Base-by-base conservation (phyloP, 2,113 vertebrate genomes). In the Marmota monax region DNA sequence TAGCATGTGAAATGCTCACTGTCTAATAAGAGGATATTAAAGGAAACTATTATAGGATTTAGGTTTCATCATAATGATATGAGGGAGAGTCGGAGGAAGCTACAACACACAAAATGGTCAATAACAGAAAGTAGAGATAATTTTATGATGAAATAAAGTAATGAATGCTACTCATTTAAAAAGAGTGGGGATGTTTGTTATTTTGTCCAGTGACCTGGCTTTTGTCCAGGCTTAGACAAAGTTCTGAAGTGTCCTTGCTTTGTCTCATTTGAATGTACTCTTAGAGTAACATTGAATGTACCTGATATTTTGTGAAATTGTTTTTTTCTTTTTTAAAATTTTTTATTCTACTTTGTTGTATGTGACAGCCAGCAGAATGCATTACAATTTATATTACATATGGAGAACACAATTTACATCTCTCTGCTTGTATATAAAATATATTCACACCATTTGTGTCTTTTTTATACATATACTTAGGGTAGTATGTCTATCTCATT, bases 31-130 rank as follows among this genome's bases (percentile, higher is more conserved):
- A 94, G 5, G 7, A 0, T 67, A 7, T 63, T 56, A 48, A 85
- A 53, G 45, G 29, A 48, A 83, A 72, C 20, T 42, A 22, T 16
- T 25, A 17, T 29, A 6, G 39, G 32, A 53, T 82, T 93, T 94
- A 4, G 32, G 34, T 63, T 78, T 51, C 83, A 27, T 5, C n/a
- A 58, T 7, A 22, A 6, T 61, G 23, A 32, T 89, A 63, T 42
- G 27, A 27, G 14, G 18, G 4, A 77, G 12, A 12, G n/a, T 73
- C 1, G 1, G 20, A 39, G 32, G 12, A 84, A 39, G 56, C n/a
- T 0, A 48, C 0, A 0, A n/a, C 23, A n/a, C 3, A 0, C 6
- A 42, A 45, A 45, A 7, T 42, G 27, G 18, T 74, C 23, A 25
- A 1, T 84, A 34, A 17, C 10, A 61, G 34, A 63, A 80, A 87